Evolutionary conservation across 1,140 invertebrate genomes (phyloP), one percentile per base, ranked within the genome.

Genomic region (Araneus ventricosus): DNA sequence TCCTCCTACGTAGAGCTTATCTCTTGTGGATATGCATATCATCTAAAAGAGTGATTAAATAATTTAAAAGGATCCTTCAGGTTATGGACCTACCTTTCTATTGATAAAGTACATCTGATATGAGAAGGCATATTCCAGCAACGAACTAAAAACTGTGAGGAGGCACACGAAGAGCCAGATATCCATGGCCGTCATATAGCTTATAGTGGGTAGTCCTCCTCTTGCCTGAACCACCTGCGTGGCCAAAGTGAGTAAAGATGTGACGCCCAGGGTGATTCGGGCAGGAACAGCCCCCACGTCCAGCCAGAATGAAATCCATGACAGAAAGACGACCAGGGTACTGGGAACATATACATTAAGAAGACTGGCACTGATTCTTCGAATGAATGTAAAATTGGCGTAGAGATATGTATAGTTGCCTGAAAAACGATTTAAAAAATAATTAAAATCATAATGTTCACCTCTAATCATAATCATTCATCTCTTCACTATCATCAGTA

Each of bases 221-320:
- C 87, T 90, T 4, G 94, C 88, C 41, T 94, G 93, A 8, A 94
- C 70, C 20, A 94, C 91, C 75, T 94, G 94, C 6, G 94, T 95
- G 10, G 94, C 92, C 24, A 94, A 87, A 7, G 94, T 95, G 14
- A 95, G 93, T 7, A 94, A 57, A 2, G 94, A 94, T 22, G 94
- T 95, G 8, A 95, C 91, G 0, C 94, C 94, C 22, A 95, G 94
- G 0, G 95, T 95, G 24, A 95, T 95, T 39, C 95, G 87, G 7
- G 95, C 95, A 1, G 95, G 95, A 0, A 95, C 95, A 22, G 95
- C 94, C 41, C 95, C 94, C 37, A 95, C 95, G 88, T 95, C 95
- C 14, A 96, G 84, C 95, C 95, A 95, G 93, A 95, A 95, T 52
- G 95, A 95, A n/a, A 95, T 94, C 94, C 94, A 94, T 0, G 94